Base-by-base conservation (phyloP, 2,888 invertebrate genomes). In the Macaria notata region DNA sequence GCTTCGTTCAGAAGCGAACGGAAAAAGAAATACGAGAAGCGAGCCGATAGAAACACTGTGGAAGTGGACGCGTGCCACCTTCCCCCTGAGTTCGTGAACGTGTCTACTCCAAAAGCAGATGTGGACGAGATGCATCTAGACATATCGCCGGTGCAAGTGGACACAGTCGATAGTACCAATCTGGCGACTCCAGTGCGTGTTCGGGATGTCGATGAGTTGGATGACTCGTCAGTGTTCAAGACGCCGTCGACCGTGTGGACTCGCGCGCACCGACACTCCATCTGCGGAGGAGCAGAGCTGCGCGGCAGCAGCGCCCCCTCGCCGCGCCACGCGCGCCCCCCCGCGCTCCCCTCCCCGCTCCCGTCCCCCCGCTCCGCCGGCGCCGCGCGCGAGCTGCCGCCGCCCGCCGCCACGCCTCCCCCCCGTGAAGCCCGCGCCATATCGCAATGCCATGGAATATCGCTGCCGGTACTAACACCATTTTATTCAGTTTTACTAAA, bases 401-500 rank as follows among this genome's bases (percentile, higher is more conserved):
- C 75, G 79, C 81, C 80, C 78, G 82, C 81, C 79, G 74, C 83
- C 84, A 76, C 84, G 80, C 82, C 82, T 71, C 83, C 84, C 82
- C 79, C 72, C 84, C 86, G 84, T 76, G 88, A 86, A 82, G 86
- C 78, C 78, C 86, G 85, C 83, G 83, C 86, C 88, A 87, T 87
- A 77, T 84, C 85, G 82, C 88, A 87, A 88, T 86, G 88, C 90
- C 88, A 89, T 86, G 89, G 90, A 89, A 82, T 88, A 84, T 88
- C 84, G 88, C 88, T 89, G 82, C 92, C 92, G 93, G 93, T 93
- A 93, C 90, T 92, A 92, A 92, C 92, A 83, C 84, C 87, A 90
- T 90, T 90, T 89, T 87, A 86, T 85, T 87, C 84, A 86, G 77
- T 88, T 83, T 78, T 85, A 86, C 85, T 86, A 86, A 88, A 86